Conservation (phyloP, 2,113 vertebrate species). For the Charadrius vociferus region DNA sequence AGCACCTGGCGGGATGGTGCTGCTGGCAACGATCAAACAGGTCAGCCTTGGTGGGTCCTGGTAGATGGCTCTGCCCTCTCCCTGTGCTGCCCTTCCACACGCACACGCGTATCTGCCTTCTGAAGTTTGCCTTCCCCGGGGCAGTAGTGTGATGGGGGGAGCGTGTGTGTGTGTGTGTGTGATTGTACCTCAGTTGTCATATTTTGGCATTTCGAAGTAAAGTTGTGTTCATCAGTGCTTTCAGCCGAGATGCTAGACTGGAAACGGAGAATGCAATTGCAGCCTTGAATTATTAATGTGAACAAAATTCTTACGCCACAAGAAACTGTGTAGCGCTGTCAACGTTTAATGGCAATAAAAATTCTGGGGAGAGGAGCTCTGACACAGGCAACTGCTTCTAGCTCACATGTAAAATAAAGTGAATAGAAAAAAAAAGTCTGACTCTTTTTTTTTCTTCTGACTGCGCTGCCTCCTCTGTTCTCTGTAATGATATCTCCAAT, state of each 20-base stretch:
- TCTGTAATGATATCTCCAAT: not conserved
- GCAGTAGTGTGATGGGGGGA: accelerated
- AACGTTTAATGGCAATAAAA: not conserved
- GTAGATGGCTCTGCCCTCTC: not conserved
- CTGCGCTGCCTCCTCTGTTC: not conserved
- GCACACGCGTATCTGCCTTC: accelerated
- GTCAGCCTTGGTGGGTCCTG: accelerated
- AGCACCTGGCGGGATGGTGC: not conserved
- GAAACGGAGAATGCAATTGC: not conserved
- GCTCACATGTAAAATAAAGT: not conserved
- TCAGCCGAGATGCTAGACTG: not conserved
- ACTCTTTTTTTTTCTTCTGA: no score
- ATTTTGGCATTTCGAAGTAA: accelerated
- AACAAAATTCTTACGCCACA: not conserved
- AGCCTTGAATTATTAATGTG: not conserved
- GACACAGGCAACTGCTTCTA: not conserved
- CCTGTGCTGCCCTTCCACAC: not conserved
- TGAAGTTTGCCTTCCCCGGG: not conserved
- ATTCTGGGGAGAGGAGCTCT: not conserved
- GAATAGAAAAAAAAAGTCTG: not conserved
- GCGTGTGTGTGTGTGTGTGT: not conserved
- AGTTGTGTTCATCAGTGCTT: not conserved
- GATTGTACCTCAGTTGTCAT: accelerated
- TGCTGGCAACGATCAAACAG: not conserved
- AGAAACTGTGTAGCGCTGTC: not conserved